phyloP scores from a whole-genome alignment of 2,113 vertebrate genomes.

The Oreochromis aureus region DNA sequence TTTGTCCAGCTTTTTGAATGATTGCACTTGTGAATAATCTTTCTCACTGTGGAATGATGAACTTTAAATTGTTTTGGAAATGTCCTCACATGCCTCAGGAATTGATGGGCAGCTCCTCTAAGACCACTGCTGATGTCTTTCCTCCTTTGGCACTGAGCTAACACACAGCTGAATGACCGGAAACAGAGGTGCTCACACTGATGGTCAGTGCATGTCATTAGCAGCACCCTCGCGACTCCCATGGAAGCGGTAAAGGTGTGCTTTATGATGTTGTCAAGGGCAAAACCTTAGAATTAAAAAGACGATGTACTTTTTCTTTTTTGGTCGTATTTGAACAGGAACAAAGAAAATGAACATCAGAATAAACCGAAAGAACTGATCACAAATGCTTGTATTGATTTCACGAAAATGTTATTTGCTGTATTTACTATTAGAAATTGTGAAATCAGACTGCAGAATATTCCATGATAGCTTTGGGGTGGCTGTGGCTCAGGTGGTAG shows the following conservation, averaged over 20 bases:
- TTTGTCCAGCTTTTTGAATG: neutral
- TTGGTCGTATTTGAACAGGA: neutral
- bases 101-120: neutral
- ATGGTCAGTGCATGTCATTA: neutral
- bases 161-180: neutral
- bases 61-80: neutral
- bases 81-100: neutral
- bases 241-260: neutral
- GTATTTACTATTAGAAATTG: neutral
- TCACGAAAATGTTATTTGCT: neutral
- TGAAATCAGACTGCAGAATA: neutral
- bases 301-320: rapidly evolving
- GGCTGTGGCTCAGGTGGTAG: too few relatives aligned
- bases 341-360: neutral
- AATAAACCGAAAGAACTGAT: neutral
- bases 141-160: neutral
- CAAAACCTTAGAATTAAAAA: neutral
- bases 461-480: rapidly evolving
- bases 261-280: neutral
- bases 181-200: neutral
- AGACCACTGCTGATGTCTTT: neutral
- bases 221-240: neutral
- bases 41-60: rapidly evolving
- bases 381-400: neutral
- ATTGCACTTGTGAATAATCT: neutral